Evolutionary conservation across 2,797 vertebrate species (phyloP), one percentile per base, ranked within the genome.

Genomic region (Hylomyscus alleni): DNA sequence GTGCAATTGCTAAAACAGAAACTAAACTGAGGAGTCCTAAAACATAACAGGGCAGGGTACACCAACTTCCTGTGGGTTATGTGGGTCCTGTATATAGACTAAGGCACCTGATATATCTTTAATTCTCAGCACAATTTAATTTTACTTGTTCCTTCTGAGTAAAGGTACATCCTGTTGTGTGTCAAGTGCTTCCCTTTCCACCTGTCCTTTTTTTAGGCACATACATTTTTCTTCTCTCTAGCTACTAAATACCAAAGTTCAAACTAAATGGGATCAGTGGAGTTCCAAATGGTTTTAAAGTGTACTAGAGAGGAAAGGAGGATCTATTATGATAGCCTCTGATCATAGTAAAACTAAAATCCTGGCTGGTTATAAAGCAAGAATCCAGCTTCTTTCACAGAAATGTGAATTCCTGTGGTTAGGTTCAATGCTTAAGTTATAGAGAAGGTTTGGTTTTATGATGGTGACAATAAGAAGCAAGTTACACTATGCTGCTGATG

Each of bases 281-380:
- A 97, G 97, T 97, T 98, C 95, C 97, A 98, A 97, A 26, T 93
- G 95, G 69, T 93, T 91, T 98, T 98, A 97, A 97, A 97, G 93
- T 97, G 88, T 94, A 82, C 40, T 96, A 89, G 73, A 86, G 58
- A 2, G 20, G 82, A 62, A 97, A 86, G 87, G 67, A 96, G 82
- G 89, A 97, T 98, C 98, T 98, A 95, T 97, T 95, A 87, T 89
- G 90, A 83, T 94, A 72, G 67, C 94, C 91, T 98, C 52, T 92
- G 95, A 88, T 98, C 93, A 1, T 54, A 89, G 67, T 85, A 67
- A 97, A 72, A 87, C 96, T 97, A 52, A 67, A 50, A 86, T 97
- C 84, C 93, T 96, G 95, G 82, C 77, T 97, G 96, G 81, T 44
- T 97, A 93, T 94, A 2, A 94, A 97, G 85, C 95, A 96, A 50